phyloP scores from a whole-genome alignment of 2,113 vertebrate species.

The Numenius arquata region DNA sequence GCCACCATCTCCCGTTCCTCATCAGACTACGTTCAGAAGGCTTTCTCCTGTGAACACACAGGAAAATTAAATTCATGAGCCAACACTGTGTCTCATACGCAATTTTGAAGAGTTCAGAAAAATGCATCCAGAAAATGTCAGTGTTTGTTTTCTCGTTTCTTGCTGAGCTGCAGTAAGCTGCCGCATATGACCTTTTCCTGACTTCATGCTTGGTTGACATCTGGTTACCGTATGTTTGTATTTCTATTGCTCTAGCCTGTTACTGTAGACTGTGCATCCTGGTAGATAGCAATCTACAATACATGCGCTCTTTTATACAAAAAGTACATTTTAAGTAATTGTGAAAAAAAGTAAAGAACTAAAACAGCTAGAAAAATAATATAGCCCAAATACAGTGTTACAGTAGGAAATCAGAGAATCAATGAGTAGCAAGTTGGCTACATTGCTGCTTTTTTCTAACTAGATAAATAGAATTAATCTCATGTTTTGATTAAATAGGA shows the following conservation, averaged over 20 bases:
- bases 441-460: background rate
- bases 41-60: background rate
- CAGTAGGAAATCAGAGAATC: background rate
- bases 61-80: background rate
- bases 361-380: background rate
- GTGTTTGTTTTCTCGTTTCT: background rate
- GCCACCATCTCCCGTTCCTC: background rate
- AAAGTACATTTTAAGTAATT: background rate
- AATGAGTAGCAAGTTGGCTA: background rate
- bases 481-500: background rate
- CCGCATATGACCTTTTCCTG: background rate
- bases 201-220: background rate
- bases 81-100: background rate
- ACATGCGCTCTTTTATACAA: background rate
- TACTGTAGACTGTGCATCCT: background rate
- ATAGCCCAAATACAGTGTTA: background rate
- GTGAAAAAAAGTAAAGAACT: background rate
- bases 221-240: background rate
- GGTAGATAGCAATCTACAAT: background rate
- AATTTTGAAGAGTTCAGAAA: background rate
- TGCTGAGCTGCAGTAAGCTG: background rate
- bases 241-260: background rate
- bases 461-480: background rate
- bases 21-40: background rate
- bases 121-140: background rate